Base-by-base conservation (phyloP, 2,888 invertebrate genomes). In the Drosophila anomalata region DNA sequence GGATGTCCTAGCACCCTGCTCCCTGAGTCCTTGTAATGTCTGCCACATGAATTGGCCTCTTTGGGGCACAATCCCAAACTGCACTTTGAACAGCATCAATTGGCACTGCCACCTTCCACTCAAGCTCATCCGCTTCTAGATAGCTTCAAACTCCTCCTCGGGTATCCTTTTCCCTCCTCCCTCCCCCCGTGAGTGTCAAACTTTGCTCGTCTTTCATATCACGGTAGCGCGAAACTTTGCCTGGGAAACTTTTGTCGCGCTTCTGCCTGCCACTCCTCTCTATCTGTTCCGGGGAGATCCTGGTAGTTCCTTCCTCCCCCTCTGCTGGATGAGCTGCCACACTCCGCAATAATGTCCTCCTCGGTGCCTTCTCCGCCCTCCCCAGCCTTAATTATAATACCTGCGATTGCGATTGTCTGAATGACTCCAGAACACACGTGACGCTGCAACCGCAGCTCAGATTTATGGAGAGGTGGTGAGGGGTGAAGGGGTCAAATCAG, bases 191-290 rank as follows among this genome's bases (percentile, higher is more conserved):
- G 46, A 41, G 50, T 53, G 71, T 61, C 73, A 73, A 82, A 82
- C 82, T 82, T 82, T 82, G 67, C 73, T 61, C 71, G 87, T 87
- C 82, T 86, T 84, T 82, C 79, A 87, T 87, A 84, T 84, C 87
- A 81, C 75, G 78, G 61, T 42, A 71, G 67, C 71, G 61, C 57
- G 60, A 82, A 36, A 82, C 87, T 82, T 82, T 78, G 63, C 75
- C 87, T 66, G 72, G 67, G 68, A 76, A 84, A 76, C 48, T 82
- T 82, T 84, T 52, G 62, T 51, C 56, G 68, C 71, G 59, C 62
- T 79, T 75, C 44, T 55, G 69, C 42, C 65, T 46, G 51, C 24
- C 31, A 53, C 39, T 6, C 22, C 31, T 9, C 22, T 20, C 11
- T 33, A 50, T 33, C 39, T 42, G 46, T 41, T 11, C 41, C 48